A percentile compares a stretch with the other conserved stretches of the same genome.
Evolutionary conservation across 2,113 vertebrate genomes (phyloP).

Genomic region (Chloebia gouldiae): DNA sequence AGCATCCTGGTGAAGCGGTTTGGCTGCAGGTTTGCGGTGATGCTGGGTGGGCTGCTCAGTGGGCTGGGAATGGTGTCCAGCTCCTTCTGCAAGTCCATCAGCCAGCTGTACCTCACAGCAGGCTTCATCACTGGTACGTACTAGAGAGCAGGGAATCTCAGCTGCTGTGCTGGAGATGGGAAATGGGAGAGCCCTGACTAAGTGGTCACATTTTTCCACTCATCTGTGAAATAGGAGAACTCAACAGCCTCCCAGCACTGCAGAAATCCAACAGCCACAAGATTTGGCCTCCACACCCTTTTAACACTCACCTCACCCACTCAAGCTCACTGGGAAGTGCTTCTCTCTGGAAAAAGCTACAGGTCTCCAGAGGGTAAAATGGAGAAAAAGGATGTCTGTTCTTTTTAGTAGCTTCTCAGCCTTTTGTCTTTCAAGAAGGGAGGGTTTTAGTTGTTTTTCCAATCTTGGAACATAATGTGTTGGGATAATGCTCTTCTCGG

Average conservation of each 20-base stretch:
- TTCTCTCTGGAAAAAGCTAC: not conserved
- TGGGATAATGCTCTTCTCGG: not conserved
- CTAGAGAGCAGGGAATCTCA: not conserved
- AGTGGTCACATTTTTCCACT: not conserved
- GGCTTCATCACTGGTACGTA: constrained; percentile 88
- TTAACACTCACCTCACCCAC: not conserved
- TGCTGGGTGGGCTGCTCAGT: constrained; percentile 88
- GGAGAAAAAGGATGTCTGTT: not conserved
- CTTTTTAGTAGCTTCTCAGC: not conserved
- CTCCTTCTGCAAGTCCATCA: constrained; percentile 83
- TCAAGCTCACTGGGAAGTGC: not conserved
- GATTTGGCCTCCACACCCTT: not conserved
- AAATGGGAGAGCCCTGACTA: not conserved
- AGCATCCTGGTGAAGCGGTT: constrained; percentile 85
- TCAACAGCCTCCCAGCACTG: not conserved
- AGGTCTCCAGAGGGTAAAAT: not conserved
- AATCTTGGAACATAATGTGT: not conserved
- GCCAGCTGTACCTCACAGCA: constrained; percentile 84
- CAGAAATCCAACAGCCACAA: not conserved
- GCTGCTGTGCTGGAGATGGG: not conserved
- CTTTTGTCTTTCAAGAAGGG: not conserved
- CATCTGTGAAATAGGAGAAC: not conserved
- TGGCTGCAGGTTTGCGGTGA: constrained; percentile 84
- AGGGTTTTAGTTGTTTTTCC: not conserved
- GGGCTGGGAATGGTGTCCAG: constrained; percentile 87